A percentile compares a stretch with the other conserved stretches of the same genome.
Evolutionary conservation across 2,797 vertebrate genomes (phyloP).

Genomic region (Ptychobarbus kaznakovi): DNA sequence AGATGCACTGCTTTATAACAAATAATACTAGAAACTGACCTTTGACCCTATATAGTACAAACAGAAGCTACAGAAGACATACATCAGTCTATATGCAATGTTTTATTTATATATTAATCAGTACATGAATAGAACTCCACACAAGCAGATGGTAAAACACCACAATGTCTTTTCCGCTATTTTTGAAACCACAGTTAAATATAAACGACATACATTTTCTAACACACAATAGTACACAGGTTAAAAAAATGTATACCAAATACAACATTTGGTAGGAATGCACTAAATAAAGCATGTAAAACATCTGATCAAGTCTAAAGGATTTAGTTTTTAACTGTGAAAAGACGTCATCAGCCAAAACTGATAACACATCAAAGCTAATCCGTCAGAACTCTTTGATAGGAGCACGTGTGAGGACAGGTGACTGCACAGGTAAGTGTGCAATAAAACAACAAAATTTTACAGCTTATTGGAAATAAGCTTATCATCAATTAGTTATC

Average conservation of each 20-base stretch:
- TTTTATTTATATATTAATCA: not conserved
- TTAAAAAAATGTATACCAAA: not conserved
- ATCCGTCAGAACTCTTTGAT: conserved; percentile 25
- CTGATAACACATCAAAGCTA: conserved; percentile 43
- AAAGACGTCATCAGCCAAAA: conserved; percentile 2
- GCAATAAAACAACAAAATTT: not conserved
- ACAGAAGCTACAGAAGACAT: not conserved
- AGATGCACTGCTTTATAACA: not conserved
- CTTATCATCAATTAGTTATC: conserved; percentile 1
- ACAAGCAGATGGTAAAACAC: not conserved
- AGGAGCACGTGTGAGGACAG: conserved; percentile 35
- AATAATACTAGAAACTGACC: not conserved
- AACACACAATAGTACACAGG: not conserved
- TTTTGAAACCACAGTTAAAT: not conserved
- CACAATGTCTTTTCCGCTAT: not conserved
- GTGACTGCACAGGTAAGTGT: not conserved
- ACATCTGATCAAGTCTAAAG: not conserved
- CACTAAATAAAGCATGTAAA: not conserved
- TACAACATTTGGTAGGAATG: not conserved
- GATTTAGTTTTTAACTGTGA: not conserved
- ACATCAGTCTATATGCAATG: not conserved
- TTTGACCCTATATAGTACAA: not conserved
- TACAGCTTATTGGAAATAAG: not conserved
- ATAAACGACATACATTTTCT: not conserved
- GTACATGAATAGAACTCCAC: not conserved